These are phyloP conservation scores for Lycopodina hypogea DNA, from an alignment of 37 sponge, comb jelly and placozoan genomes.

Conservation along the genomic window DNA sequence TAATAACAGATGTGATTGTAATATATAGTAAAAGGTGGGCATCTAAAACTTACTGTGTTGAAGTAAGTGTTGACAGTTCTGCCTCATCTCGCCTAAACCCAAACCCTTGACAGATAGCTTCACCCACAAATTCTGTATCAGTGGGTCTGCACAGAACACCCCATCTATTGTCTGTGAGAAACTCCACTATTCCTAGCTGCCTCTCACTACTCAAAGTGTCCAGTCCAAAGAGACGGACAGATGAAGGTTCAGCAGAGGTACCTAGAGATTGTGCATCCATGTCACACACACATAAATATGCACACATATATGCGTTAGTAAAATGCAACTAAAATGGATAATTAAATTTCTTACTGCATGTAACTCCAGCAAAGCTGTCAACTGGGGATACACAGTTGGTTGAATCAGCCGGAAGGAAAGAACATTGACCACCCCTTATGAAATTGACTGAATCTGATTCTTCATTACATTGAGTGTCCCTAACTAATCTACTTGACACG, in stretches of 20 bases:
- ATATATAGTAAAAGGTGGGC: not conserved
- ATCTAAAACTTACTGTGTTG: not conserved
- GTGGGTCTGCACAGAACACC: constrained; percentile 12
- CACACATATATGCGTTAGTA: too few species aligned
- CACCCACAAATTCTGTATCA: not conserved
- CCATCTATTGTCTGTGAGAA: constrained; percentile 25
- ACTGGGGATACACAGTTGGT: not conserved
- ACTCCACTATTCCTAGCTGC: constrained; percentile 24
- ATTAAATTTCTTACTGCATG: constrained; percentile 2
- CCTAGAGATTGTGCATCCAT: not conserved
- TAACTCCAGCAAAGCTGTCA: not conserved
- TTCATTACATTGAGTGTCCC: not conserved
- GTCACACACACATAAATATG: too few species aligned
- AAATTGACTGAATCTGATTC: too few species aligned
- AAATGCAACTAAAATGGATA: too few species aligned
- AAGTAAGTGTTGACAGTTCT: not conserved
- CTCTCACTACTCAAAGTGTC: not conserved
- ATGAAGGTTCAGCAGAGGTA: not conserved
- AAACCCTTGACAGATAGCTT: constrained; percentile 18
- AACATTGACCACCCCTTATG: not conserved
- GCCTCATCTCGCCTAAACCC: constrained; percentile 9
- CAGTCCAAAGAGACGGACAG: constrained; percentile 12
- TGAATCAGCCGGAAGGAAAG: not conserved
- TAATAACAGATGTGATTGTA: not conserved
- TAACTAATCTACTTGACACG: not conserved